Evolutionary conservation across 2,113 vertebrate genomes (phyloP), one percentile per base, ranked within the genome.

Genomic region (Patagioenas fasciata): DNA sequence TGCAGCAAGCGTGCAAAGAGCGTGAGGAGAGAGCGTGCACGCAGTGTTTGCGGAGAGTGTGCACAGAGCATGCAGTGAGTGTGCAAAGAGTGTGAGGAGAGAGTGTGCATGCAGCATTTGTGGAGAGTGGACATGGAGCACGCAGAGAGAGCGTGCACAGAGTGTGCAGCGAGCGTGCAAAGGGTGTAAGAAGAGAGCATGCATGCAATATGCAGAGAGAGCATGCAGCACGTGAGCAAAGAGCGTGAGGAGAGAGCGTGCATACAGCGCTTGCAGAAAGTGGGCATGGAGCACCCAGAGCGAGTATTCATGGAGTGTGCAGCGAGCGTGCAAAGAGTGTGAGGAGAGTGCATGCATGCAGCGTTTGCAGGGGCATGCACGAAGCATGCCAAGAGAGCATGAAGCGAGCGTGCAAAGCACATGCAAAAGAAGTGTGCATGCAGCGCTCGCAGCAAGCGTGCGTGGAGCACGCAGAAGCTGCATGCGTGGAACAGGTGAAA

Each of bases 361-460:
- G 29, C 1, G 19, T 53, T 71, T 23, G 36, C 60, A 20, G 15
- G 36, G 15, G 20, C 42, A 6, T 4, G 36, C 81, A 21, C 9
- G 8, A n/a, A 61, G 64, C 29, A 0, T 0, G 17, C 4, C 42
- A 42, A 42, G 42, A 23, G 48, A 50, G 23, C 23, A 24, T 20
- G 9, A 21, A 11, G 50, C 17, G 44, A 44, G 44, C 44, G 17
- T 44, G 67, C 74, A 34, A 61, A 54, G 32, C 72, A 18, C 0
- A 1, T 13, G 20, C 44, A 60, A 42, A 57, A 9, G 17, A 40
- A 40, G 26, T 16, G 16, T 47, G 44, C 44, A 19, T 47, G 44
- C 44, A 47, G 44, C 17, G 19, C 17, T 19, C 19, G 44, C 44
- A 47, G 44, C 44, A 18, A 9, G 44, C 19, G 26, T 44, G 42